A percentile compares a stretch with the other conserved stretches of the same genome.
Evolutionary conservation across 1,140 invertebrate genomes (phyloP).

Genomic region (Aphis craccivora): DNA sequence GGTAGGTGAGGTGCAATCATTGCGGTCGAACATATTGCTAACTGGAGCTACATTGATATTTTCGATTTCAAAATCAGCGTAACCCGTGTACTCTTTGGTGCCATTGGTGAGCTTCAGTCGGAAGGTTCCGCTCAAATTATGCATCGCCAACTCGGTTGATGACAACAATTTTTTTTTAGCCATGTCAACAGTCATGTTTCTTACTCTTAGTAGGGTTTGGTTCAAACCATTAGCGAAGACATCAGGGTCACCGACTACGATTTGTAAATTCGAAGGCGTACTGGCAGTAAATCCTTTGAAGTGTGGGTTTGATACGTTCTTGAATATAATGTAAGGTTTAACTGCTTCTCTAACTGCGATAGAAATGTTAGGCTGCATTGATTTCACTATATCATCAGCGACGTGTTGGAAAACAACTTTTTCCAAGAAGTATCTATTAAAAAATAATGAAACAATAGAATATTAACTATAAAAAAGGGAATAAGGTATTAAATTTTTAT

Average conservation of each 20-base stretch:
- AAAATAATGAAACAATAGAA: background rate
- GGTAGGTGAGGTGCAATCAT: background rate
- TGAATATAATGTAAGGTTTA: background rate
- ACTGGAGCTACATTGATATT: background rate
- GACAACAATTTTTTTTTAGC: background rate
- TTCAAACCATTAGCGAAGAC: background rate
- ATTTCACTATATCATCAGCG: background rate
- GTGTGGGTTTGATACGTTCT: background rate
- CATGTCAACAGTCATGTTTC: background rate
- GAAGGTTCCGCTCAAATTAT: background rate
- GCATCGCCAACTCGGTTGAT: background rate
- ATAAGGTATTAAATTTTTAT: background rate
- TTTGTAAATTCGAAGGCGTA: background rate
- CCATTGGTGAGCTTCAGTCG: background rate
- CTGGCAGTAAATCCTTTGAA: background rate
- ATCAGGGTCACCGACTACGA: background rate
- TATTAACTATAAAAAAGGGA: background rate
- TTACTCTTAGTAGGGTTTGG: background rate
- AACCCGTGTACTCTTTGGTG: background rate
- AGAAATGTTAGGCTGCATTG: background rate
- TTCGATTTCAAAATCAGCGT: background rate
- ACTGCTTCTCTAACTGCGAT: background rate
- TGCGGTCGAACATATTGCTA: background rate
- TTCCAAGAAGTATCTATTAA: background rate
- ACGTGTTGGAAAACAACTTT: background rate